Evolutionary conservation across 2,113 vertebrate species (phyloP), one percentile per base, ranked within the genome.

Genomic region (Lontra canadensis): DNA sequence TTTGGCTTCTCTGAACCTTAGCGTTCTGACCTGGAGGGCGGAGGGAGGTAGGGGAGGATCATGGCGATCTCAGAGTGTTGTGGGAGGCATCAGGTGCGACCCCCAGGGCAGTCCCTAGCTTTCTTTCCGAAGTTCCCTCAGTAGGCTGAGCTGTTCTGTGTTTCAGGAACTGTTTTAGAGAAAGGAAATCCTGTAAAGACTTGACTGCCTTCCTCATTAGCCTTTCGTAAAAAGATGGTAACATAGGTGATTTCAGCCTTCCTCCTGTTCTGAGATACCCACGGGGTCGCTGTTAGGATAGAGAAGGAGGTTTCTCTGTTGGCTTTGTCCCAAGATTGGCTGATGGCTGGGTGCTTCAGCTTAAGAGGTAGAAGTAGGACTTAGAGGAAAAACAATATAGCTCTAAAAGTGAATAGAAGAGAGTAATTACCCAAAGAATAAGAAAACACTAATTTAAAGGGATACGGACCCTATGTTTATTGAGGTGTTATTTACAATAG

Each of bases 271-370:
- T n/a, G 34, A 74, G 63, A 87, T 8, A 49, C 29, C 44, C 44
- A 57, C 10, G 84, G 49, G 65, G 7, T 81, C 95, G 52, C 49
- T 52, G 2, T 78, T 87, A 71, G 67, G 79, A 42, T 1, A 88
- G 1, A 92, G 52, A 61, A 20, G 78, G 73, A 85, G 47, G 7
- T 71, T 95, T 87, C 42, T 87, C 31, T 59, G 39, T 61, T 90
- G 69, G 42, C 23, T 84, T 93, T 93, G 29, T 90, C 65, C 52
- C 61, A 59, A 94, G 61, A 81, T 42, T 85, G 91, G 55, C 36
- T 96, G 71, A 61, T 17, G 52, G 29, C 14, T 94, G n/a, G 36
- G 25, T 73, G 20, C 85, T 93, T 76, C 84, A 97, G 47, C 61
- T 34, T 26, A 96, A 94, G 59, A 84, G 31, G 34, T 49, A 36